These are phyloP conservation scores for Leptinotarsa defecta DNA, from an alignment of 1,140 invertebrate species.

Conservation along the genomic window DNA sequence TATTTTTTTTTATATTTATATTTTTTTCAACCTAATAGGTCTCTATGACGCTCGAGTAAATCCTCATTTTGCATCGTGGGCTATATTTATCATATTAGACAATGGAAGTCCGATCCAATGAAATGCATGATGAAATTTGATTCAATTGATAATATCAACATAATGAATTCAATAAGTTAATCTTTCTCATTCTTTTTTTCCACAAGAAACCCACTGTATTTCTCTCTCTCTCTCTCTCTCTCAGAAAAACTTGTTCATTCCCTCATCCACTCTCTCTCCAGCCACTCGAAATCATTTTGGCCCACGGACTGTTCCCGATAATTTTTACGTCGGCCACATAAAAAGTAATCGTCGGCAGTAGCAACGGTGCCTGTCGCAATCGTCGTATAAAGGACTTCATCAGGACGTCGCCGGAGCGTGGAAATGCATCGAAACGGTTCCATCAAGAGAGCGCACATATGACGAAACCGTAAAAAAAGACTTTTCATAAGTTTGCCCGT, in stretches of 20 bases:
- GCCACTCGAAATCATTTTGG: background rate
- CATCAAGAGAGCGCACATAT: conserved; percentile 15
- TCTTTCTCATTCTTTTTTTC: no score
- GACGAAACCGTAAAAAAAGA: conserved; percentile 15
- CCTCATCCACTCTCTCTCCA: background rate
- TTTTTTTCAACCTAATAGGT: no score
- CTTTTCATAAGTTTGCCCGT: conserved; percentile 1
- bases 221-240: no score
- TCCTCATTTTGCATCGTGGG: no score
- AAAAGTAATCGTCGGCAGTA: conserved; percentile 31
- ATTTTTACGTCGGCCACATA: conserved; percentile 18
- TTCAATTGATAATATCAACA: no score
- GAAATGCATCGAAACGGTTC: conserved; percentile 18
- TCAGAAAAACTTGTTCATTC: background rate
- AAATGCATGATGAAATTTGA: no score
- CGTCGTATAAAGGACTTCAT: conserved; percentile 28
- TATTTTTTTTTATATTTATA: no score
- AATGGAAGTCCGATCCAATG: no score
- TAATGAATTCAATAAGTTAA: no score
- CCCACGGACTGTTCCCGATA: background rate
- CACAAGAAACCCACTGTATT: no score
- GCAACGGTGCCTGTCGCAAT: conserved; percentile 24
- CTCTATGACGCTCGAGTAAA: no score
- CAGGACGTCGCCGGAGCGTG: conserved; percentile 14
- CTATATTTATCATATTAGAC: no score